A percentile compares a stretch with the other conserved stretches of the same genome.
These are phyloP conservation scores for Aplidium turbinatum DNA, from an alignment of 23 tunicate species.

Conservation along the genomic window DNA sequence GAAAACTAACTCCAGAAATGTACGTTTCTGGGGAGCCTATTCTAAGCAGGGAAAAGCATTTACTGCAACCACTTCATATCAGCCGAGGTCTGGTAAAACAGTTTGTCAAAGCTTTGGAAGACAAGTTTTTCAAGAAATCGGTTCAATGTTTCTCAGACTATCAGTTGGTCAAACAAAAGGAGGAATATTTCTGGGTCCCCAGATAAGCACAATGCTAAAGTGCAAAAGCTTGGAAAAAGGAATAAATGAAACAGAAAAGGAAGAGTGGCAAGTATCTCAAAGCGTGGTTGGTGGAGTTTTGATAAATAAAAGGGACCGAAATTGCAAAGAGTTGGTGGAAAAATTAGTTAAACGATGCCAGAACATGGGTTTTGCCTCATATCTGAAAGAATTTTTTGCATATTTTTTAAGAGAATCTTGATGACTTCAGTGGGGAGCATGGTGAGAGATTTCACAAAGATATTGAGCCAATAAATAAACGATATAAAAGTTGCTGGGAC, in stretches of 20 bases:
- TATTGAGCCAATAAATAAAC: neutral
- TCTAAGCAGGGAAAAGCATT: neutral
- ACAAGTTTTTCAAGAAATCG: neutral
- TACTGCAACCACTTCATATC: neutral
- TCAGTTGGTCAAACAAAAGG: neutral
- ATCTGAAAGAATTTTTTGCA: neutral
- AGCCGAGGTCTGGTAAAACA: too few species aligned
- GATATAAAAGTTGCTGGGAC: neutral
- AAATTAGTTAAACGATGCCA: neutral
- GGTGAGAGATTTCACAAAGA: neutral
- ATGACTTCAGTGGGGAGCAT: neutral
- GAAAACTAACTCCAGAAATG: neutral
- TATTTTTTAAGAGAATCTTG: neutral
- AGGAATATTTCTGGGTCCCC: neutral
- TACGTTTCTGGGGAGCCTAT: neutral
- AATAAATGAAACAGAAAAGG: neutral
- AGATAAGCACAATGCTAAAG: neutral
- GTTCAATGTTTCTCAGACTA: neutral
- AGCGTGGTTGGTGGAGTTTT: neutral
- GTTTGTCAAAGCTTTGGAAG: constrained; percentile 2
- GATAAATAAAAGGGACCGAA: neutral
- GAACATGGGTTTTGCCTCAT: neutral
- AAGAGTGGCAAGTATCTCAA: too few species aligned
- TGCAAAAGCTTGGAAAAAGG: neutral
- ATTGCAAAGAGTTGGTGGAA: neutral